phyloP scores from a whole-genome alignment of 2,888 invertebrate species.

The Mythimna lalbum region DNA sequence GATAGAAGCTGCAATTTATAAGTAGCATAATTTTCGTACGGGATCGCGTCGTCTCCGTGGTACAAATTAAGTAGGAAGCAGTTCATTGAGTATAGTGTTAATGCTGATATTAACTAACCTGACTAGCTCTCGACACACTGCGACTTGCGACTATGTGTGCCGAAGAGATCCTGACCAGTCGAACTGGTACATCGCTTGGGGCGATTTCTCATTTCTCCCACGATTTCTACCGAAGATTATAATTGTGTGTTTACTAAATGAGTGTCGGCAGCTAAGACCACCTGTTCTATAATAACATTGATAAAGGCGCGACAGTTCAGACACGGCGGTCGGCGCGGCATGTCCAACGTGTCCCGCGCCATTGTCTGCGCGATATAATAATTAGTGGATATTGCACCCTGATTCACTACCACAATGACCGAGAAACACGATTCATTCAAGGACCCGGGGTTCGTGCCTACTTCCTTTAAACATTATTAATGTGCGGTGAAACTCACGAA shows the following conservation, averaged over 20 bases:
- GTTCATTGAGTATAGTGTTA: slow-evolving; percentile 70
- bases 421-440: slow-evolving; percentile 69
- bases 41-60: slow-evolving; percentile 49
- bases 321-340: slow-evolving; percentile 65
- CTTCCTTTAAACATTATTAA: slow-evolving; percentile 29
- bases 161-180: slow-evolving; percentile 21
- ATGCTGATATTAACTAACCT: slow-evolving; percentile 55
- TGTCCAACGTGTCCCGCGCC: slow-evolving; percentile 66
- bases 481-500: slow-evolving; percentile 13
- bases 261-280: slow-evolving; percentile 57
- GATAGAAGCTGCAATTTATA: slow-evolving; percentile 29
- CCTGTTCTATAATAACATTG: slow-evolving; percentile 67
- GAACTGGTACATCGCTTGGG: background rate
- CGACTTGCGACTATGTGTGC: slow-evolving; percentile 27
- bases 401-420: slow-evolving; percentile 73
- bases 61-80: slow-evolving; percentile 78
- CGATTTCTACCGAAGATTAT: slow-evolving; percentile 42
- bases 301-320: slow-evolving; percentile 65
- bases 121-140: slow-evolving; percentile 15
- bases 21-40: slow-evolving; percentile 33
- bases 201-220: slow-evolving; percentile 31
- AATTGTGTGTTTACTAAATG: slow-evolving; percentile 49
- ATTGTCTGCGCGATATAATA: slow-evolving; percentile 75
- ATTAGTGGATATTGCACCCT: slow-evolving; percentile 80
- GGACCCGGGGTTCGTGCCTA: slow-evolving; percentile 64